Percentiles rank a stretch among this genome's conserved stretches.
Conservation (phyloP, 1,140 invertebrate genomes). For the Centruroides vittatus region DNA sequence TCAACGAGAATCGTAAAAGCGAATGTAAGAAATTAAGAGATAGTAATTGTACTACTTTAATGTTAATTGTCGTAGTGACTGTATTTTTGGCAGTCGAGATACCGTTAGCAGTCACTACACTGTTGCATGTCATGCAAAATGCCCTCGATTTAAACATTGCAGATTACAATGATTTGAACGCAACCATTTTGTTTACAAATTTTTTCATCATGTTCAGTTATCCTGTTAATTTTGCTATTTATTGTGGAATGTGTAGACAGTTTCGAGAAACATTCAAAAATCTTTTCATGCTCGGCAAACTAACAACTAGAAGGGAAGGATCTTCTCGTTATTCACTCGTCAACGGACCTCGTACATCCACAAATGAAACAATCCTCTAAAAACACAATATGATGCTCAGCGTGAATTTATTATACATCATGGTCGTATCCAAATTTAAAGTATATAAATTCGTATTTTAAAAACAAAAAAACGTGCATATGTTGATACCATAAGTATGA, state of each 20-base stretch:
- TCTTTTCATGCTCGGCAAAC: slow-evolving; percentile 40
- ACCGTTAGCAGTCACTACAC: slow-evolving; percentile 72
- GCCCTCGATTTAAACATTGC: slow-evolving; percentile 41
- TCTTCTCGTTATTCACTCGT: slow-evolving; percentile 59
- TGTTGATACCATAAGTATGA: too few species aligned
- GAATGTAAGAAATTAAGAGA: slow-evolving; percentile 70
- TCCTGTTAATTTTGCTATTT: slow-evolving; percentile 89
- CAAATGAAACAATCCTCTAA: slow-evolving; percentile 67
- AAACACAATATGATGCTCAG: background rate
- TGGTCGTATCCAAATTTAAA: too few species aligned
- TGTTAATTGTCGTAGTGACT: slow-evolving; percentile 88
- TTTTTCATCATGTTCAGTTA: slow-evolving; percentile 83
- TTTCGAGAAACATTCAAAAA: slow-evolving; percentile 87
- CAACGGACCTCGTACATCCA: slow-evolving; percentile 60
- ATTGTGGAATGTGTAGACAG: slow-evolving; percentile 86
- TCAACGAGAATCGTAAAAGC: slow-evolving; percentile 67
- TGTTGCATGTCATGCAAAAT: slow-evolving; percentile 62
- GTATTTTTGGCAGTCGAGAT: slow-evolving; percentile 83
- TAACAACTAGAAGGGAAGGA: slow-evolving; percentile 34
- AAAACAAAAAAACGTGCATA: too few species aligned
- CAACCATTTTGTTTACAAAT: slow-evolving; percentile 71
- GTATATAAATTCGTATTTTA: too few species aligned
- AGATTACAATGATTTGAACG: slow-evolving; percentile 63
- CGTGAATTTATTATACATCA: too few species aligned
- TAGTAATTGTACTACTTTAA: slow-evolving; percentile 80